Percentiles rank a stretch among this genome's conserved stretches.
These are phyloP conservation scores for Leptopilina drosophilae DNA, from an alignment of 2,888 invertebrate genomes.

Conservation along the genomic window DNA sequence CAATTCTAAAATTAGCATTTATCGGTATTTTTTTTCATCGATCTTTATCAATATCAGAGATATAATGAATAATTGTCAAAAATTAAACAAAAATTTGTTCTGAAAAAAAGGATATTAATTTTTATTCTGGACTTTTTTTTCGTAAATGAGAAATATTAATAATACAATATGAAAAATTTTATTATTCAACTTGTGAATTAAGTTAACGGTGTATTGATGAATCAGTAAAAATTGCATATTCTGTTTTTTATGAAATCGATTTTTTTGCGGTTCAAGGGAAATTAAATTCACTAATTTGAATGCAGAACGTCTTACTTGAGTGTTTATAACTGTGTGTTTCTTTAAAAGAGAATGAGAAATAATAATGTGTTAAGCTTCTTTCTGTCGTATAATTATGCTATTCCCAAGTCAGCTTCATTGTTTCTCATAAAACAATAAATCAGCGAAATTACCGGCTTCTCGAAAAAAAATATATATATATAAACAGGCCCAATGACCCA, in stretches of 20 bases:
- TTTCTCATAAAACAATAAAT: conserved; percentile 41
- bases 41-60: background rate
- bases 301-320: conserved; percentile 26
- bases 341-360: conserved; percentile 25
- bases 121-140: too few relatives aligned
- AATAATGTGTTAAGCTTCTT: conserved; percentile 39
- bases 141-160: background rate
- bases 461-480: conserved; percentile 31
- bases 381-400: conserved; percentile 36
- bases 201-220: background rate
- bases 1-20: background rate
- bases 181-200: background rate
- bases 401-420: conserved; percentile 33
- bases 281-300: conserved; percentile 15
- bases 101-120: too few relatives aligned
- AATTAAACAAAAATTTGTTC: too few relatives aligned
- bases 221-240: conserved; percentile 3
- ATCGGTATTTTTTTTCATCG: background rate
- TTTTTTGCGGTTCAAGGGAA: conserved; percentile 2
- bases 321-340: background rate
- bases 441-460: conserved; percentile 38
- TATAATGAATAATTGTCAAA: background rate
- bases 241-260: conserved; percentile 3
- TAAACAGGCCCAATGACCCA: conserved; percentile 32
- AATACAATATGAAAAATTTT: background rate